Base-by-base conservation (phyloP, 1,140 invertebrate genomes). In the Paraescarpia echinospica region DNA sequence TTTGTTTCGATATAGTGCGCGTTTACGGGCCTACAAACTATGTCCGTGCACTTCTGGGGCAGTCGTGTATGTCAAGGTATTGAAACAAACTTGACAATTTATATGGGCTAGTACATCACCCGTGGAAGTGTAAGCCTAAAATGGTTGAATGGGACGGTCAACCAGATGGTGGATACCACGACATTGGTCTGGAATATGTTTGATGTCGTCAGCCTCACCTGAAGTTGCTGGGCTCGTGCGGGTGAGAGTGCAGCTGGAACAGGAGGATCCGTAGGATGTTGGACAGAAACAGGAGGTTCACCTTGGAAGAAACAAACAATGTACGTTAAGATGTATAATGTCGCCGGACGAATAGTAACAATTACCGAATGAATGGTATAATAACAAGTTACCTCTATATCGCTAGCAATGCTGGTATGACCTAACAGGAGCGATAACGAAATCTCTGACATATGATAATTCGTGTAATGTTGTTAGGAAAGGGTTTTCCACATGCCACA, bases 211-310 rank as follows among this genome's bases (percentile, higher is more conserved):
- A 77, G 12, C 22, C 94, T 94, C 95, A 97, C 96, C 96, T 96
- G 94, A 96, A 97, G 93, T 97, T 96, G 92, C 95, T 96, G 14
- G 96, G 96, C 93, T 97, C 96, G 92, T 96, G 94, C 31, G 95
- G 94, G 92, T 96, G 95, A 31, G 95, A 91, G 92, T 96, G 94
- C 5, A 97, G 93, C 93, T 96, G 96, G 2, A 95, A 96, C 48
- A 98, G 97, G 33, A 99, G 97, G 8, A 99, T 98, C 92, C 98
- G 97, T 90, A 99, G 97, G 94, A 99, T 99, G 96, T 99, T 99
- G 96, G 98, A 98, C 51, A 99, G 97, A 96, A 99, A 99, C 92
- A 98, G 96, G 34, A 99, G 96, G 96, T 99, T 99, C 41, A 98
- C 96, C 94, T 96, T n/a, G n/a, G 94, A 33, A 95, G 94, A 92